Evolutionary conservation across 2,888 invertebrate species (phyloP).

Genomic region (Oligia fasciuncula): DNA sequence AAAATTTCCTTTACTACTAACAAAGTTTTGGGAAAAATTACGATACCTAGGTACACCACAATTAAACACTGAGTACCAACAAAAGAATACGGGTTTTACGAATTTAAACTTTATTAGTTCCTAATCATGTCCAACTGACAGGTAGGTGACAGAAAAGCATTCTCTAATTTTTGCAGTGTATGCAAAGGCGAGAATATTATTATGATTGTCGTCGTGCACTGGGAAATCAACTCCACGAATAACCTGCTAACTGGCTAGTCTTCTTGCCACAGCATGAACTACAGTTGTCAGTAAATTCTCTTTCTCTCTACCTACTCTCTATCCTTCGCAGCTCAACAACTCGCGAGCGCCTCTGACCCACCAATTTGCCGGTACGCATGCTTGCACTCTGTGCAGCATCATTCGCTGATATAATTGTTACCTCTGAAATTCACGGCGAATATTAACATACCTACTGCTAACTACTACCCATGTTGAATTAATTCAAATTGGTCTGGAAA

Average conservation of each 20-base stretch:
- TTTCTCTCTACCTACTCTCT: neutral
- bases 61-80: no score
- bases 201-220: neutral
- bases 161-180: neutral
- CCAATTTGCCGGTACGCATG: constrained; percentile 66
- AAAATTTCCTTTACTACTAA: neutral
- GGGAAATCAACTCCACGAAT: neutral
- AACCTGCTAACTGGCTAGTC: neutral
- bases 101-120: neutral
- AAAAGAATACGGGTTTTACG: neutral
- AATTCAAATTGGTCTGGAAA: constrained; percentile 23
- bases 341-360: constrained; percentile 51
- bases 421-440: constrained; percentile 42
- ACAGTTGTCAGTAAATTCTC: neutral
- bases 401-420: constrained; percentile 61
- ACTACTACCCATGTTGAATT: constrained; percentile 31
- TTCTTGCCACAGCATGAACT: no score
- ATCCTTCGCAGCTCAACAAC: constrained; percentile 25
- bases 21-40: neutral
- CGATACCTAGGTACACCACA: neutral
- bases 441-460: constrained; percentile 18
- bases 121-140: no score
- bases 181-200: neutral
- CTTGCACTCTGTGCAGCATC: constrained; percentile 60
- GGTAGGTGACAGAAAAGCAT: no score